Conservation (phyloP, 2,113 vertebrate species). For the Cyprinus carpio region DNA sequence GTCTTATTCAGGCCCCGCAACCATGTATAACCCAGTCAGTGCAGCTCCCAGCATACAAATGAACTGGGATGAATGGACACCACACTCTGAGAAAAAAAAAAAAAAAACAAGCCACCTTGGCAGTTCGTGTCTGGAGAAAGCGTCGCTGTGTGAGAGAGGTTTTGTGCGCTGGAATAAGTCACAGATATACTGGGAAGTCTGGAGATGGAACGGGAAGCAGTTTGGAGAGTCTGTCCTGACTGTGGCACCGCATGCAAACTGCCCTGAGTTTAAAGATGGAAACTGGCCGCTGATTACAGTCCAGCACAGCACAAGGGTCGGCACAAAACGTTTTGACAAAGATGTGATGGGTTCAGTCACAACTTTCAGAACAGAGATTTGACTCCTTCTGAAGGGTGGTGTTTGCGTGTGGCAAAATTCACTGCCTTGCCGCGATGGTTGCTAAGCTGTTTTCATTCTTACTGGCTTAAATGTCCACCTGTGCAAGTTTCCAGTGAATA, state of each 20-base stretch:
- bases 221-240: background rate
- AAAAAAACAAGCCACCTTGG: conserved; percentile 62
- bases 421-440: background rate
- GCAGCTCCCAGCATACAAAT: conserved; percentile 73
- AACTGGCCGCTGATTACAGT: too few relatives aligned
- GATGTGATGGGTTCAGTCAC: background rate
- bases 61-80: conserved; percentile 67
- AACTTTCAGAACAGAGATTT: background rate
- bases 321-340: conserved; percentile 12
- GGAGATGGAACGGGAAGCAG: conserved; percentile 51
- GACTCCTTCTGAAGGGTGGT: background rate
- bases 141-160: conserved; percentile 54
- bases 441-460: background rate
- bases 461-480: background rate
- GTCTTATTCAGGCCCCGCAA: conserved; percentile 69
- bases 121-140: conserved; percentile 63
- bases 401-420: background rate
- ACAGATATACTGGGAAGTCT: conserved; percentile 52
- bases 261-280: conserved; percentile 28
- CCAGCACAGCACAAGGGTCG: too few relatives aligned
- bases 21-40: conserved; percentile 65
- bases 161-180: conserved; percentile 56
- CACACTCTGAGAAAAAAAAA: conserved; percentile 19
- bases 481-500: too few relatives aligned
- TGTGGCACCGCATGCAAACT: conserved; percentile 23